Evolutionary conservation across 2,888 invertebrate species (phyloP), one percentile per base, ranked within the genome.

Genomic region (Temnothorax ravouxi): DNA sequence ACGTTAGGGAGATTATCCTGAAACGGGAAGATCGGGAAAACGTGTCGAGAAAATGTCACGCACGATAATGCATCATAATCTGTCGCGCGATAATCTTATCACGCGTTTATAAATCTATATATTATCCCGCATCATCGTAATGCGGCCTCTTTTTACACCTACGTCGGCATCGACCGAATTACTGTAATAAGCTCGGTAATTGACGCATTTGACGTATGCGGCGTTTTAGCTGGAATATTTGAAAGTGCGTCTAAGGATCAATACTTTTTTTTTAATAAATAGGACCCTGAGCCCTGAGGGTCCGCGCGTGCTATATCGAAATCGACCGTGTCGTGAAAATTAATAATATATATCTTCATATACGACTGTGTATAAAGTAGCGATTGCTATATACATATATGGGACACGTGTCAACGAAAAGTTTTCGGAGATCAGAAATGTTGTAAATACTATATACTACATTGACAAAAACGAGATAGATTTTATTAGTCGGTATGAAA

Each of bases 91-190:
- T 83, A 75, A 88, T 84, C 87, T 67, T 75, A 86, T 90, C 91
- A 91, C 92, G 92, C 69, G 83, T 86, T 77, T 83, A 87, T 84
- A 89, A 89, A 89, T 90, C 89, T 86, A 81, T 80, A 29, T 54
- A 34, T 85, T 85, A 90, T 82, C 83, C 64, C 15, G 47, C 50
- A 62, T 75, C 56, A 74, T 61, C 61, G 62, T 77, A 83, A 90
- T 88, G 69, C 66, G 74, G 38, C 62, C 84, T 15, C 34, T 34
- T 76, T 86, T 75, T 83, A 75, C 21, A 56, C 72, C 76, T 52
- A 80, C 79, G 34, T 80, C 52, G 25, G 4, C 66, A 38, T 52
- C 59, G 59, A 74, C 59, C 59, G 75, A 80, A 80, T 80, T 80
- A 80, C 38, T 38, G 25, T 80, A 76, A 64, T 76, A 38, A n/a